A percentile compares a stretch with the other conserved stretches of the same genome.
phyloP scores from a whole-genome alignment of 2,797 vertebrate genomes.

The Catostomus latipinnis region DNA sequence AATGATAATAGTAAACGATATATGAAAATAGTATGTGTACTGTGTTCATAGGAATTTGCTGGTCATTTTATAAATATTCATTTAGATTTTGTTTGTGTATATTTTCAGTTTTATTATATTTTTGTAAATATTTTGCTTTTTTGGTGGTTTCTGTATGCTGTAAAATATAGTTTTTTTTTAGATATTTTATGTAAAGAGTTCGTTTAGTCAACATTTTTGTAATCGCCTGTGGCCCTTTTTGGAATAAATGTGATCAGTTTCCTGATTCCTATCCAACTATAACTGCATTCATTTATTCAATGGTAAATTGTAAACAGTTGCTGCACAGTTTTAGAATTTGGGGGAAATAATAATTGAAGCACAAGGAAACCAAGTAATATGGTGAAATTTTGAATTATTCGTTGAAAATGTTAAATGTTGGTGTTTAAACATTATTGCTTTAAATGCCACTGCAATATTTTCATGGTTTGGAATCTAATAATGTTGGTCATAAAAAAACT shows the following conservation, averaged over 20 bases:
- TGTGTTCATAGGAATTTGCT: constrained; percentile 15
- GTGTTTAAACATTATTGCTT: too few relatives aligned
- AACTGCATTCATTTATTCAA: neutral
- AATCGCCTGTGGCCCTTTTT: constrained; percentile 17
- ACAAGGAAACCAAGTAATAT: too few relatives aligned
- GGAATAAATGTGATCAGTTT: constrained; percentile 49
- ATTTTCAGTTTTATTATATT: constrained; percentile 47
- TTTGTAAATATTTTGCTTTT: constrained; percentile 53
- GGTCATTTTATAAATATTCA: neutral
- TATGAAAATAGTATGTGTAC: neutral
- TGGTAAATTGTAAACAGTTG: neutral
- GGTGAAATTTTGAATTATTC: too few relatives aligned
- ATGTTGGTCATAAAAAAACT: too few relatives aligned
- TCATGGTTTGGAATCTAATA: too few relatives aligned
- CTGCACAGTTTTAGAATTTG: neutral
- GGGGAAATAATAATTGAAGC: neutral
- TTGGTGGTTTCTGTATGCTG: constrained; percentile 33
- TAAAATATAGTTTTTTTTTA: constrained; percentile 38
- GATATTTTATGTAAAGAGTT: constrained; percentile 14
- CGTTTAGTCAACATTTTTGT: constrained; percentile 32
- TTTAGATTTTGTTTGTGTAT: constrained; percentile 38
- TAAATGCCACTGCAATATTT: too few relatives aligned
- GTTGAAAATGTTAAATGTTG: too few relatives aligned
- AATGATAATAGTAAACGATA: neutral
- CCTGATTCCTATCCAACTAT: constrained; percentile 9